Base-by-base conservation (phyloP, 2,797 vertebrate genomes). In the Poeciliopsis infans region DNA sequence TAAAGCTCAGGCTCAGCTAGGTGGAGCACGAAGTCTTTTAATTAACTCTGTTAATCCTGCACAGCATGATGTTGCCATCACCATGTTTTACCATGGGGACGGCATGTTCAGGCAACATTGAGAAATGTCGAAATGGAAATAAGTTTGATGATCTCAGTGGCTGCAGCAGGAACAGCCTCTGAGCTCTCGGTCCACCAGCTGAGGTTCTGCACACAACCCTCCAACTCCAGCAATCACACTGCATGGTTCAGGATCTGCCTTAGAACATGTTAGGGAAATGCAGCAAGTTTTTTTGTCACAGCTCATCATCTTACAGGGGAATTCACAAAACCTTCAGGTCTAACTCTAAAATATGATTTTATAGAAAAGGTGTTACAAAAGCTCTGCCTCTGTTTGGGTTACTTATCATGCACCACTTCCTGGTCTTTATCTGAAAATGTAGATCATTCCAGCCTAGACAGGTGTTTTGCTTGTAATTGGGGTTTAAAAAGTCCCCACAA, bases 401-500 rank as follows among this genome's bases (percentile, higher is more conserved):
- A 55, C 23, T 57, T 57, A 13, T 57, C n/a, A 57, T 13, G n/a
- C 55, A 57, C 25, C 12, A 13, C n/a, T 57, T 25, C 8, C 55
- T 57, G n/a, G n/a, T 28, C 55, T 51, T 51, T 51, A 23, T 51
- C 49, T 51, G 7, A 51, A 51, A 51, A 51, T 7, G 0, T 51
- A 23, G 49, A 3, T 53, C 20, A 25, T 25, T 23, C 49, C 7
- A 53, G 23, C 20, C 49, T 53, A 8, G 25, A 10, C 20, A 10
- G 7, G 20, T 53, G 49, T 25, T 53, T 53, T 53, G 49, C 23
- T 53, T 53, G 23, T 8, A 53, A 53, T 3, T 23, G 49, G 16
- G 36, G 10, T 3, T n/a, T 76, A 91, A 85, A 33, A 95, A 95
- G 95, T 77, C 81, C 0, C 1, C 6, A 64, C 66, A 0, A 51